Evolutionary conservation across 2,888 invertebrate genomes (phyloP).

Genomic region (Peribatodes rhomboidaria): DNA sequence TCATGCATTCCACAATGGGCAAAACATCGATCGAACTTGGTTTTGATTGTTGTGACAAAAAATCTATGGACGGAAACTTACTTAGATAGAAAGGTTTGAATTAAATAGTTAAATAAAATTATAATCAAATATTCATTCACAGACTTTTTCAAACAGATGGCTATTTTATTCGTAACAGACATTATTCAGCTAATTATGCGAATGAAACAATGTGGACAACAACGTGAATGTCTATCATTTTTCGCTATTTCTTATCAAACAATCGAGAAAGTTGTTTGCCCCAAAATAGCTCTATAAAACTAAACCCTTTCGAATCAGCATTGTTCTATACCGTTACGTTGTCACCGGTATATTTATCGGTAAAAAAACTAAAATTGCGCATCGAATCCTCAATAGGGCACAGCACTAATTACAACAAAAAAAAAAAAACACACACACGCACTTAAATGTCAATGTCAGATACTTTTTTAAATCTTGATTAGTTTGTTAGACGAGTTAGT

Average conservation of each 20-base stretch:
- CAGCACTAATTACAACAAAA: slow-evolving; percentile 53
- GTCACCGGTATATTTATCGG: slow-evolving; percentile 68
- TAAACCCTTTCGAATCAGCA: slow-evolving; percentile 47
- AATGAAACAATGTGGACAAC: neutral
- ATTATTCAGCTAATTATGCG: no score
- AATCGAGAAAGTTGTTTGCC: slow-evolving; percentile 27
- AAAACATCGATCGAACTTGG: neutral
- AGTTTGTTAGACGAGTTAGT: slow-evolving; percentile 68
- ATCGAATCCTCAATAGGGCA: slow-evolving; percentile 69
- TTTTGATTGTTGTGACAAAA: no score
- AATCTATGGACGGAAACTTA: no score
- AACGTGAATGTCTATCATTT: neutral
- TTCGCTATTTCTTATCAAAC: slow-evolving; percentile 3
- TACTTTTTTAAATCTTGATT: slow-evolving; percentile 59
- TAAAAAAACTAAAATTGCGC: slow-evolving; percentile 61
- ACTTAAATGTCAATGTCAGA: slow-evolving; percentile 47
- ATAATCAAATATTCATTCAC: no score
- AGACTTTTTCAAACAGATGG: no score
- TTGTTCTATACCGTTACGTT: slow-evolving; percentile 61
- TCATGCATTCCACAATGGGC: slow-evolving; percentile 35
- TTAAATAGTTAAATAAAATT: no score
- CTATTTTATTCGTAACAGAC: no score
- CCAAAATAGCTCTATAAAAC: slow-evolving; percentile 42
- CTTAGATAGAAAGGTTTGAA: no score
- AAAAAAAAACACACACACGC: slow-evolving; percentile 55